Evolutionary conservation across 1,140 invertebrate genomes (phyloP), one percentile per base, ranked within the genome.

Genomic region (Berghia stephanieae): DNA sequence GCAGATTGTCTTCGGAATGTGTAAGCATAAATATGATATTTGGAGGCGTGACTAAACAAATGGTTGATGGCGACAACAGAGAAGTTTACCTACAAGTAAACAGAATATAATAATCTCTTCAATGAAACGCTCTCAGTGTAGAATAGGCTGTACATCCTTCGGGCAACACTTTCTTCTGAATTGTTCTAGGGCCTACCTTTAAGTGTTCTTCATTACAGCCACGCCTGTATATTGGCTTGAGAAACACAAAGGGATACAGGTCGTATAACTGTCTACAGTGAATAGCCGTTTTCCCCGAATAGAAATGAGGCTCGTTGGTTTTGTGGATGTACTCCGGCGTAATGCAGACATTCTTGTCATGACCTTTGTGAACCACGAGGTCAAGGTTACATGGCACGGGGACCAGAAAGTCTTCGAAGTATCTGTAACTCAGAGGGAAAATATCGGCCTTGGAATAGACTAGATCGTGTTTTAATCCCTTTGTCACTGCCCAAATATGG

Each of bases 401-500:
- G 2, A 86, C 60, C 38, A 68, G 24, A 3, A 81, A 44, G 24
- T 76, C 55, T 67, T 85, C 83, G 79, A 86, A 88, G 4, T 81
- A 80, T 21, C 82, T 75, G 2, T 63, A 46, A 10, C 52, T 43
- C 2, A 88, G 49, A 3, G 86, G 86, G 77, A 86, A 88, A 13
- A 88, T 74, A 18, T 86, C 81, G 6, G 24, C 18, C 68, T 87
- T 88, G 21, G 13, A 27, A 68, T 80, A 83, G 13, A 79, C 68
- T 44, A 83, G 83, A 13, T 79, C 79, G 24, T 79, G 68, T 66
- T 79, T 81, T 13, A 83, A 80, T 6, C 76, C 77, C 13, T 78
- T 77, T 5, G 75, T 80, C 27, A 81, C 57, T 43, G 85, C 84
- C 84, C 83, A 88, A 3, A 87, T 80, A 70, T 87, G 85, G 0